A percentile compares a stretch with the other conserved stretches of the same genome.
These are phyloP conservation scores for Halcyon malimbica DNA, from an alignment of 2,113 vertebrate species.

Conservation along the genomic window DNA sequence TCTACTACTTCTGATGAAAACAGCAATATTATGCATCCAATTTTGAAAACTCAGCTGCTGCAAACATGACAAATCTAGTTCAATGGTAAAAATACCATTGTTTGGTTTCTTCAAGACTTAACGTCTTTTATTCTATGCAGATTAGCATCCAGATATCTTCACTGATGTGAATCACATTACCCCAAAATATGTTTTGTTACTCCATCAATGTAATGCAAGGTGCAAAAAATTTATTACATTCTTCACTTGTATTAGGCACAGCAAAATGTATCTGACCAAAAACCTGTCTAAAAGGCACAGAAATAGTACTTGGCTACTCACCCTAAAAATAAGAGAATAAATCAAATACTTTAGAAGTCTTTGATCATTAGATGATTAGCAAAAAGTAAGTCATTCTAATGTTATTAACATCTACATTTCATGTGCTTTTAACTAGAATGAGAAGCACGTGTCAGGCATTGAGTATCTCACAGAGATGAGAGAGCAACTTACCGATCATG, in stretches of 20 bases:
- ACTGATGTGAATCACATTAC: not conserved
- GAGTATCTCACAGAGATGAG: not conserved
- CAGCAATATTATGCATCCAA: not conserved
- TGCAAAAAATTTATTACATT: not conserved
- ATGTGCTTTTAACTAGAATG: not conserved
- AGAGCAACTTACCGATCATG: slow-evolving; percentile 86
- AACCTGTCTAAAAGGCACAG: not conserved
- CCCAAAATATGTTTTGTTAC: not conserved
- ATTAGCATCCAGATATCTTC: too few relatives aligned
- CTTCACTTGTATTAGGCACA: not conserved
- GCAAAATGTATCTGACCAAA: not conserved
- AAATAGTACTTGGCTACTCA: not conserved
- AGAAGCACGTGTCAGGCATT: not conserved
- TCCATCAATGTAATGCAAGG: not conserved
- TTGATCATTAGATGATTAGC: not conserved
- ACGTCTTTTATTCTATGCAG: not conserved
- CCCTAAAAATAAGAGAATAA: not conserved
- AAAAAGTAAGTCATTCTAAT: not conserved
- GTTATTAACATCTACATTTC: not conserved
- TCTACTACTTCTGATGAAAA: not conserved
- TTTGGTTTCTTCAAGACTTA: not conserved
- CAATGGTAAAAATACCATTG: not conserved
- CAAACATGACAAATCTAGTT: not conserved
- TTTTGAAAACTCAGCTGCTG: not conserved
- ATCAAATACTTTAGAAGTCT: not conserved